Base-by-base conservation (phyloP, 2,888 invertebrate genomes). In the Troides helena region DNA sequence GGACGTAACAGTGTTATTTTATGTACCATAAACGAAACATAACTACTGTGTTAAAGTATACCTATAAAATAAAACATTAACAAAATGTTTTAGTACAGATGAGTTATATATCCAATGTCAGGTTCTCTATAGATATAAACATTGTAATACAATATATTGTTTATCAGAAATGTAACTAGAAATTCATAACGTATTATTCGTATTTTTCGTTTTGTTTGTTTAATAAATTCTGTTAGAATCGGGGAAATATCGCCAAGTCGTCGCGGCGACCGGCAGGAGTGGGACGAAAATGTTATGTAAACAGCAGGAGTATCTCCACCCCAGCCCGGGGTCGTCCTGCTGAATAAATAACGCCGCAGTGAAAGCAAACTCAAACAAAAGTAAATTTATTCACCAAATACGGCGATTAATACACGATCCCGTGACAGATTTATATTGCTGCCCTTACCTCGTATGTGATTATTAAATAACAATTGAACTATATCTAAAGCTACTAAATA, bases 361-460 rank as follows among this genome's bases (percentile, higher is more conserved):
- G 82, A 87, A 88, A 85, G 87, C 86, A 88, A 90, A 90, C 87
- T 88, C 90, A 91, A 91, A 91, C 89, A 90, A 89, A 90, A 89
- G 88, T 86, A 89, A 90, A 91, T 92, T 90, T 90, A 91, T 91
- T 91, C 90, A 86, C 85, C 90, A 91, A 91, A 91, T 88, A 90
- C 87, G 82, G 82, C 90, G 89, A 91, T 90, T 91, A 91, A 89
- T 90, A 90, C 86, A 84, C 88, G 86, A 89, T 89, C 85, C 86
- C 83, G 76, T 81, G 86, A 88, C 86, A 87, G 88, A 89, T 88
- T 89, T 87, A 86, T 88, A 84, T 82, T 81, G 71, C 72, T 81
- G 66, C 23, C 78, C 77, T 73, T 70, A 53, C 18, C n/a, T 65
- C 57, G 36, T 50, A 58, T 50, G 56, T 58, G 39, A 43, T 43